Conservation (phyloP, 2,888 invertebrate genomes). For the Craniophora ligustri region DNA sequence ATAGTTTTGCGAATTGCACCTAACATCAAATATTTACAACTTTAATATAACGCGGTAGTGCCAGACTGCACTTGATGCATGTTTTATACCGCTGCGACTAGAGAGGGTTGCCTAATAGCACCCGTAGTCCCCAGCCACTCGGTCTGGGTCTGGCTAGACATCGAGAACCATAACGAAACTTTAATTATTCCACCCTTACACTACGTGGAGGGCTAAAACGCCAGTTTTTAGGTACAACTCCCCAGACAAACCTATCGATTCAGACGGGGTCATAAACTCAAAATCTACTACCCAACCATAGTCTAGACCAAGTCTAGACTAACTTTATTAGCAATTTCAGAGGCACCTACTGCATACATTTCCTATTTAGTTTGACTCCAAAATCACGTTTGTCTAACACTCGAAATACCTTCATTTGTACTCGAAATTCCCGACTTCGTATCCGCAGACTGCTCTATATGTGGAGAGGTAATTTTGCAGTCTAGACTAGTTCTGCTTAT, state of each 20-base stretch:
- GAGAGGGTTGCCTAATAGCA: slow-evolving; percentile 18
- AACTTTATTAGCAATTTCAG: slow-evolving; percentile 65
- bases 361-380: slow-evolving; percentile 21
- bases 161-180: not conserved
- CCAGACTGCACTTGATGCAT: slow-evolving; percentile 53
- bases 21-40: slow-evolving; percentile 31
- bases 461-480: slow-evolving; percentile 20
- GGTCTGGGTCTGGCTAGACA: slow-evolving; percentile 18
- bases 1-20: too few species aligned
- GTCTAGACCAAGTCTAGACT: slow-evolving; percentile 75
- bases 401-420: slow-evolving; percentile 38
- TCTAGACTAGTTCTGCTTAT: slow-evolving; percentile 25
- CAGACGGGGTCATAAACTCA: slow-evolving; percentile 47
- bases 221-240: slow-evolving; percentile 20
- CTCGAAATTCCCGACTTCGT: not conserved
- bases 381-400: slow-evolving; percentile 39
- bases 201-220: slow-evolving; percentile 1
- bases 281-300: slow-evolving; percentile 48
- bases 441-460: slow-evolving; percentile 18
- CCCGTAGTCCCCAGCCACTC: slow-evolving; percentile 4
- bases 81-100: slow-evolving; percentile 51
- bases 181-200: slow-evolving; percentile 15
- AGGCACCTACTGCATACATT: slow-evolving; percentile 43
- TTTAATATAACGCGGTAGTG: slow-evolving; percentile 36
- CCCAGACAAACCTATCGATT: slow-evolving; percentile 59